Evolutionary conservation across 2,888 invertebrate genomes (phyloP).

Genomic region (Dexiosoma caninum): DNA sequence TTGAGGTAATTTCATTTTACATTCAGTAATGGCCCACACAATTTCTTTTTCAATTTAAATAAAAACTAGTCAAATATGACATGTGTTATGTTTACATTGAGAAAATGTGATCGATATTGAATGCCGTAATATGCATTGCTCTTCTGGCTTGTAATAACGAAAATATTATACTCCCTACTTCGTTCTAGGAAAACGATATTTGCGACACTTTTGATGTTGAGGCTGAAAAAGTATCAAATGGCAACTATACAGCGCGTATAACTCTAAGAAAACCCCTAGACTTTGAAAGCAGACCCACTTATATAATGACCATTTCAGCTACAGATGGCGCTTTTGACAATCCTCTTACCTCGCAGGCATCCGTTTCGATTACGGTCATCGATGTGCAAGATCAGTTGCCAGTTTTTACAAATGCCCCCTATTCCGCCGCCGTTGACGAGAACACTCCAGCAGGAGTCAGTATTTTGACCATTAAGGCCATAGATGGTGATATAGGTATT

Average conservation of each 20-base stretch:
- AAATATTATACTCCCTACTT: too few relatives aligned
- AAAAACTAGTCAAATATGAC: too few relatives aligned
- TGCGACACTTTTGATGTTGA: slow-evolving; percentile 84
- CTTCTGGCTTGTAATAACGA: too few relatives aligned
- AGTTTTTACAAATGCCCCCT: slow-evolving; percentile 88
- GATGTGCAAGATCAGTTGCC: slow-evolving; percentile 92
- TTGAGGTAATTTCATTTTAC: slow-evolving; percentile 76
- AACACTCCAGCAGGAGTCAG: slow-evolving; percentile 83
- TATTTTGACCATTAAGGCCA: slow-evolving; percentile 85
- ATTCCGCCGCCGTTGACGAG: slow-evolving; percentile 86
- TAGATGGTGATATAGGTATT: slow-evolving; percentile 89
- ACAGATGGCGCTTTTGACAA: slow-evolving; percentile 82
- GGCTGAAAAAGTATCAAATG: slow-evolving; percentile 83
- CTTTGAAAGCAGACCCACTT: slow-evolving; percentile 87
- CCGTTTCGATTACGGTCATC: slow-evolving; percentile 85
- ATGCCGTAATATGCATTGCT: too few relatives aligned
- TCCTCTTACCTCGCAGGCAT: slow-evolving; percentile 83
- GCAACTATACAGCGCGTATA: slow-evolving; percentile 84
- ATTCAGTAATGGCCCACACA: too few relatives aligned
- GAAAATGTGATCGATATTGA: too few relatives aligned
- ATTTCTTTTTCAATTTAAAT: too few relatives aligned
- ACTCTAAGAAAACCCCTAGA: slow-evolving; percentile 84
- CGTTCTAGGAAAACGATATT: slow-evolving; percentile 80
- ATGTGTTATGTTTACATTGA: too few relatives aligned
- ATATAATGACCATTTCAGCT: slow-evolving; percentile 84